These are phyloP conservation scores for Peromyscus nudipes DNA, from an alignment of 2,797 vertebrate genomes.

Conservation along the genomic window DNA sequence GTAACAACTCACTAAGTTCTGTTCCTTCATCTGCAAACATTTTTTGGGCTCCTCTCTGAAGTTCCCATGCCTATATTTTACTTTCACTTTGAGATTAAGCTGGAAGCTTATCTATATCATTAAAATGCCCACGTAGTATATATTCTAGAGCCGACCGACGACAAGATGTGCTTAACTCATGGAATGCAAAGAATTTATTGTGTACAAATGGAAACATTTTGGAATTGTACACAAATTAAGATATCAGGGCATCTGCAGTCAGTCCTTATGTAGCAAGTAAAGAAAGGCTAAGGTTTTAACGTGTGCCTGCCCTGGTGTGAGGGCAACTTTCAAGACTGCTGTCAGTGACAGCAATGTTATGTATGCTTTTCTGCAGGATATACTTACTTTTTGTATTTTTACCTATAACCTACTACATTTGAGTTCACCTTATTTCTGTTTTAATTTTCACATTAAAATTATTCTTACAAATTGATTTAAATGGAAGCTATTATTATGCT, in stretches of 20 bases:
- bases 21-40: background rate
- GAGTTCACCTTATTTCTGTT: slow-evolving; percentile 37
- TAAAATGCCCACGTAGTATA: slow-evolving; percentile 50
- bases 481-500: background rate
- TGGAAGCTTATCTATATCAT: slow-evolving; percentile 54
- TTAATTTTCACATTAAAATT: slow-evolving; percentile 74
- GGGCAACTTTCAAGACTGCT: background rate
- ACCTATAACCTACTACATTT: background rate
- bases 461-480: slow-evolving; percentile 73
- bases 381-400: background rate
- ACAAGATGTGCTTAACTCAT: background rate
- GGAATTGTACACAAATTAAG: slow-evolving; percentile 34
- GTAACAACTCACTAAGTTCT: background rate
- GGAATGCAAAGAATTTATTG: slow-evolving; percentile 63
- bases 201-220: slow-evolving; percentile 51
- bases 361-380: slow-evolving; percentile 19
- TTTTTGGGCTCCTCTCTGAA: slow-evolving; percentile 63
- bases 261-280: background rate
- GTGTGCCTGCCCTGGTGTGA: background rate
- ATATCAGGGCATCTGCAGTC: background rate
- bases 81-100: slow-evolving; percentile 78
- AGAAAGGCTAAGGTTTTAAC: background rate
- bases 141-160: background rate
- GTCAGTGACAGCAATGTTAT: background rate
- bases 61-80: slow-evolving; percentile 60